Percentiles rank a stretch among this genome's conserved stretches.
These are phyloP conservation scores for Tachysurus vachellii DNA, from an alignment of 2,113 vertebrate genomes.

Conservation along the genomic window DNA sequence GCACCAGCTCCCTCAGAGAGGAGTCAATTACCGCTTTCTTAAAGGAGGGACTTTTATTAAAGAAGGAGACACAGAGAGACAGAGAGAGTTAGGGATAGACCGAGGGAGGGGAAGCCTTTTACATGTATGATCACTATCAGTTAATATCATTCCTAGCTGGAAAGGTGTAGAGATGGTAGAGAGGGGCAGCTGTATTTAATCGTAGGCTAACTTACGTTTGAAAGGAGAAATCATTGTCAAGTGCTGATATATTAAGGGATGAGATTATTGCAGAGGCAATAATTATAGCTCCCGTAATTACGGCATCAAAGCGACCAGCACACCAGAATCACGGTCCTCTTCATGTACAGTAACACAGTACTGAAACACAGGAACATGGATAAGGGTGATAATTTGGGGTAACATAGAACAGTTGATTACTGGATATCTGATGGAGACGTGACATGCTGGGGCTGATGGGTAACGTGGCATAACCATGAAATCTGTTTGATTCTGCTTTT, in stretches of 20 bases:
- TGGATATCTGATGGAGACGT: too few relatives aligned
- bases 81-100: slow-evolving; percentile 23
- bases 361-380: too few relatives aligned
- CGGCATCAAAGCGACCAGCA: not conserved
- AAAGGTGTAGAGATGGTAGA: not conserved
- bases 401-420: too few relatives aligned
- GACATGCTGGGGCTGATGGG: too few relatives aligned
- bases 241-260: not conserved
- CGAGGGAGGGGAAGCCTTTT: not conserved
- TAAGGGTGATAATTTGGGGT: too few relatives aligned
- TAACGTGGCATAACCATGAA: too few relatives aligned
- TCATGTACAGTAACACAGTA: too few relatives aligned
- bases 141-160: not conserved
- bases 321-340: not conserved
- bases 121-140: slow-evolving; percentile 4
- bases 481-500: too few relatives aligned
- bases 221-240: not conserved
- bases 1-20: slow-evolving; percentile 48
- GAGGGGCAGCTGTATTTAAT: not conserved
- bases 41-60: slow-evolving; percentile 34
- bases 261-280: not conserved
- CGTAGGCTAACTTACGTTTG: not conserved
- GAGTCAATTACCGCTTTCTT: slow-evolving; percentile 51
- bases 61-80: slow-evolving; percentile 18
- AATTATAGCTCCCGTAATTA: not conserved